Evolutionary conservation across 2,797 vertebrate genomes (phyloP).

Genomic region (Melanotaenia nigrans): DNA sequence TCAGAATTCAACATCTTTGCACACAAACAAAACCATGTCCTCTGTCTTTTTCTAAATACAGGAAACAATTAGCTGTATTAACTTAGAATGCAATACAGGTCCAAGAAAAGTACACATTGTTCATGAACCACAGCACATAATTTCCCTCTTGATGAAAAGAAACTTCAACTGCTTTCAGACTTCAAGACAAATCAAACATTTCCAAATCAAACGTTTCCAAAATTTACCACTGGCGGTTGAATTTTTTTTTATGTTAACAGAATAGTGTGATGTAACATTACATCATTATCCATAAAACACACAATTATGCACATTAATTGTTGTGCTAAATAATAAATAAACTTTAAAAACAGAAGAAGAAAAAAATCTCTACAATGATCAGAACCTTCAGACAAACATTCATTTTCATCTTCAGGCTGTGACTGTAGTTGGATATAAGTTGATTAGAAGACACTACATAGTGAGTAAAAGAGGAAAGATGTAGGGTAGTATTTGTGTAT

Average conservation of each 20-base stretch:
- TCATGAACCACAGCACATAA: not conserved
- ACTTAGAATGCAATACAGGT: slow-evolving; percentile 45
- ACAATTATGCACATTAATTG: slow-evolving; percentile 2
- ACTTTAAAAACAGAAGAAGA: not conserved
- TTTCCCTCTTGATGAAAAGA: not conserved
- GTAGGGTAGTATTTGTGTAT: slow-evolving; percentile 35
- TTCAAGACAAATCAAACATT: not conserved
- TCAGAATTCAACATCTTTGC: slow-evolving; percentile 40
- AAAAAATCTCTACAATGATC: slow-evolving; percentile 14
- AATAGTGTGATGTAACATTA: slow-evolving; percentile 8
- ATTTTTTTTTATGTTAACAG: not conserved
- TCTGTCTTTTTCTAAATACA: slow-evolving; percentile 35
- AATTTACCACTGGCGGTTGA: not conserved
- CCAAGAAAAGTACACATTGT: not conserved
- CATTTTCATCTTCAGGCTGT: slow-evolving; percentile 17
- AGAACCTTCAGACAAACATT: slow-evolving; percentile 43
- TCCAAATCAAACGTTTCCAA: too few relatives aligned
- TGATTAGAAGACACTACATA: slow-evolving; percentile 33
- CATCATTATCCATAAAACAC: not conserved
- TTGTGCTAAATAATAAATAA: slow-evolving; percentile 31
- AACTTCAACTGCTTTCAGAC: not conserved
- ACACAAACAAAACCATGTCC: slow-evolving; percentile 3
- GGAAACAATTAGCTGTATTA: slow-evolving; percentile 60
- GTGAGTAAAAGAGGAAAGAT: slow-evolving; percentile 45
- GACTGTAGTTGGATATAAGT: slow-evolving; percentile 21